Conservation (phyloP, 2,113 vertebrate genomes). For the Microcebus lehilahytsara region DNA sequence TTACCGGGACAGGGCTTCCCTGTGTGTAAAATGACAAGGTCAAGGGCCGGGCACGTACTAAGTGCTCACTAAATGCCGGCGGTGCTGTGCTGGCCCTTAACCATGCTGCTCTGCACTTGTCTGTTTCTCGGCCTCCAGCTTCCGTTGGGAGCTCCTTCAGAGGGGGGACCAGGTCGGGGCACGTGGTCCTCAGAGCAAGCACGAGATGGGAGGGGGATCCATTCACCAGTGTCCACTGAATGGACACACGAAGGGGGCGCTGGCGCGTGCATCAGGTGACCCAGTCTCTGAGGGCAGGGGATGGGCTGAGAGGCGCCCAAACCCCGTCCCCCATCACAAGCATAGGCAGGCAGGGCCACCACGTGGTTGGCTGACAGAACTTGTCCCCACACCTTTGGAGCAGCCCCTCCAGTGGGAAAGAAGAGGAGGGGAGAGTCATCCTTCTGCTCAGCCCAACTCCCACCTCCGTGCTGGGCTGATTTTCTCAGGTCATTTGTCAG, state of each 20-base stretch:
- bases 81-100: rapidly evolving
- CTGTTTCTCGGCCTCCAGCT: not conserved
- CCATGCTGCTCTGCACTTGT: rapidly evolving
- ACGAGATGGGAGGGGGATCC: not conserved
- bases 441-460: not conserved
- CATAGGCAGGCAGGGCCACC: too few relatives aligned
- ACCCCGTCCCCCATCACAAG: not conserved
- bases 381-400: not conserved
- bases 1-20: not conserved
- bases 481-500: not conserved
- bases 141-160: not conserved
- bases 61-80: not conserved
- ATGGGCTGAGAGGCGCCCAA: not conserved
- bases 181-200: not conserved
- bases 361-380: not conserved
- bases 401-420: not conserved
- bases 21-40: rapidly evolving
- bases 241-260: rapidly evolving
- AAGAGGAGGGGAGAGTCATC: not conserved
- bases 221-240: too few relatives aligned
- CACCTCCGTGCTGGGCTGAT: rapidly evolving
- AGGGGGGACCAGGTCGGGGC: too few relatives aligned
- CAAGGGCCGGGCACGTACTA: not conserved
- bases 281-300: not conserved
- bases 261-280: too few relatives aligned